These are phyloP conservation scores for Idaea aversata DNA, from an alignment of 2,888 invertebrate genomes.

Conservation along the genomic window DNA sequence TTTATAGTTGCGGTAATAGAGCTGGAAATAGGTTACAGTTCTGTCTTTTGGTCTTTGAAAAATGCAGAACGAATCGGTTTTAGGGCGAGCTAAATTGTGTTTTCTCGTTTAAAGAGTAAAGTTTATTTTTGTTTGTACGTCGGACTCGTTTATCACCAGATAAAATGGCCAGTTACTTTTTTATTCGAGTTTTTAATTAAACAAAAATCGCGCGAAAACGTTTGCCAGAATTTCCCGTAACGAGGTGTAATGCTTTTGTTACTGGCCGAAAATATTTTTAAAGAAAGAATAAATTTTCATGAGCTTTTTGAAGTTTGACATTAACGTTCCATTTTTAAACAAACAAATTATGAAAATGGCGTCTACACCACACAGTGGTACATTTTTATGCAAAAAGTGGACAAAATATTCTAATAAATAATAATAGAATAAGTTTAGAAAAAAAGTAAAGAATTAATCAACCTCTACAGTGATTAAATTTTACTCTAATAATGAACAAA, in stretches of 20 bases:
- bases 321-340: background rate
- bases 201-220: conserved; percentile 54
- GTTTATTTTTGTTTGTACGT: conserved; percentile 37
- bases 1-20: conserved; percentile 69
- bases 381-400: too few species aligned
- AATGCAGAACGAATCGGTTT: conserved; percentile 39
- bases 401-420: too few species aligned
- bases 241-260: conserved; percentile 39
- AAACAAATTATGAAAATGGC: background rate
- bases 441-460: too few species aligned
- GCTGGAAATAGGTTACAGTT: conserved; percentile 65
- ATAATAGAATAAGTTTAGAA: too few species aligned
- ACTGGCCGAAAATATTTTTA: background rate
- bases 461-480: too few species aligned
- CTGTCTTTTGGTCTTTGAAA: conserved; percentile 46
- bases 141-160: conserved; percentile 66
- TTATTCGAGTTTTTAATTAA: conserved; percentile 79
- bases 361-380: background rate
- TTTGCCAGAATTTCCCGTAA: conserved; percentile 58
- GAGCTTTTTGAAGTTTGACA: background rate
- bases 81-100: conserved; percentile 27
- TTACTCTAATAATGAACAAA: too few species aligned
- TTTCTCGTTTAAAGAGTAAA: conserved; percentile 23
- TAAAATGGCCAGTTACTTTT: conserved; percentile 71
- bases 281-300: background rate